Evolutionary conservation across 1,140 invertebrate species (phyloP).

Genomic region (Drosophila quadrilineata): DNA sequence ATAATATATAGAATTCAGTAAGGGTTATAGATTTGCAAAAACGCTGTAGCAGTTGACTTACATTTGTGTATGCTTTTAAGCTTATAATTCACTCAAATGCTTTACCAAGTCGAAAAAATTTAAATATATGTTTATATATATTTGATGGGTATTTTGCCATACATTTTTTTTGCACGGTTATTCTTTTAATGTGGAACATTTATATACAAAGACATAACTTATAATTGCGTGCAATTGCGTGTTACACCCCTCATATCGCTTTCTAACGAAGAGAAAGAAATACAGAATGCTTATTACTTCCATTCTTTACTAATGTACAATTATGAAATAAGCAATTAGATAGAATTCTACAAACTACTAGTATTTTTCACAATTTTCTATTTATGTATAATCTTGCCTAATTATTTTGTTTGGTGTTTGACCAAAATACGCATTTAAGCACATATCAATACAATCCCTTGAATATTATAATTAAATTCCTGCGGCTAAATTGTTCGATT

Average conservation of each 20-base stretch:
- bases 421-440: conserved; percentile 45
- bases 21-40: conserved; percentile 67
- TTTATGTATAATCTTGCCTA: conserved; percentile 53
- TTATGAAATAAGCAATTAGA: conserved; percentile 50
- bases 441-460: conserved; percentile 43
- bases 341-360: conserved; percentile 63
- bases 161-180: conserved; percentile 32
- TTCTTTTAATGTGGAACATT: conserved; percentile 71
- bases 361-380: conserved; percentile 59
- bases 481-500: conserved; percentile 22
- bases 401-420: conserved; percentile 44
- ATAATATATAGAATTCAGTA: conserved; percentile 68
- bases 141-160: conserved; percentile 15
- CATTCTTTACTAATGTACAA: conserved; percentile 57
- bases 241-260: background rate
- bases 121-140: background rate
- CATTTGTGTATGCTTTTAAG: conserved; percentile 21
- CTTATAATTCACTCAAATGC: conserved; percentile 19
- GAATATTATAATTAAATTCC: conserved; percentile 49
- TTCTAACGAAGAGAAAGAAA: too few species aligned
- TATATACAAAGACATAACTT: conserved; percentile 61
- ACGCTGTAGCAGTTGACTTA: conserved; percentile 38
- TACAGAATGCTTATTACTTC: background rate
- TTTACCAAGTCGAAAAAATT: conserved; percentile 2
- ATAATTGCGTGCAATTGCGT: conserved; percentile 52